Evolutionary conservation across 2,888 invertebrate genomes (phyloP), one percentile per base, ranked within the genome.

Genomic region (Proisotoma minuta): DNA sequence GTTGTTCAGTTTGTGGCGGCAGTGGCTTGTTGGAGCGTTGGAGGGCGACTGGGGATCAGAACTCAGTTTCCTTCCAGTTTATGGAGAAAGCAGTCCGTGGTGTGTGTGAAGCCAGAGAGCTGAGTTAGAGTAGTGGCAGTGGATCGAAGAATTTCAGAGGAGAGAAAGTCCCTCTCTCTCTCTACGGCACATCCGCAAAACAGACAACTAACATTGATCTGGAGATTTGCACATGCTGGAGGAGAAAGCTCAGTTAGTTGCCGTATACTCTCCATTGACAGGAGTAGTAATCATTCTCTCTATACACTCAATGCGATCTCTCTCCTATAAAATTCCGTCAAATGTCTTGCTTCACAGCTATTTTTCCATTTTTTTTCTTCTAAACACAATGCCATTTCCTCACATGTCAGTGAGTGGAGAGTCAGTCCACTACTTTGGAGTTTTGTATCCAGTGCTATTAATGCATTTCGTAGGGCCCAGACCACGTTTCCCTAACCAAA

Each of bases 181-280:
- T 56, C 53, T 53, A 68, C 60, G 66, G 67, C 67, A 67, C 66
- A 72, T 67, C 72, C 72, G 70, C 72, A 70, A 72, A 69, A 72
- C 69, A 72, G 65, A 62, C 43, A 43, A 43, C 43, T 15, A 66
- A 70, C 70, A 70, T 72, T 70, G 69, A 72, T 72, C 69, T 68
- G 59, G 60, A 68, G 68, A 72, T 68, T 69, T 69, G 64, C 71
- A 71, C 72, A 69, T 68, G 66, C 62, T 68, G 66, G 66, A 65
- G 62, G 63, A 65, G 63, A 48, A 56, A 62, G 4, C 20, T 20
- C 43, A 43, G 5, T 15, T 20, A 3, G 34, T 5, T n/a, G n/a
- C 43, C n/a, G n/a, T 43, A 43, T 43, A 43, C 5, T 34, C 34
- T 34, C 8, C 34, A 20, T 18, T 43, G 43, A 8, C 8, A 43